These are phyloP conservation scores for Geopemphigus sp. DNA, from an alignment of 1,140 invertebrate genomes.

Conservation along the genomic window DNA sequence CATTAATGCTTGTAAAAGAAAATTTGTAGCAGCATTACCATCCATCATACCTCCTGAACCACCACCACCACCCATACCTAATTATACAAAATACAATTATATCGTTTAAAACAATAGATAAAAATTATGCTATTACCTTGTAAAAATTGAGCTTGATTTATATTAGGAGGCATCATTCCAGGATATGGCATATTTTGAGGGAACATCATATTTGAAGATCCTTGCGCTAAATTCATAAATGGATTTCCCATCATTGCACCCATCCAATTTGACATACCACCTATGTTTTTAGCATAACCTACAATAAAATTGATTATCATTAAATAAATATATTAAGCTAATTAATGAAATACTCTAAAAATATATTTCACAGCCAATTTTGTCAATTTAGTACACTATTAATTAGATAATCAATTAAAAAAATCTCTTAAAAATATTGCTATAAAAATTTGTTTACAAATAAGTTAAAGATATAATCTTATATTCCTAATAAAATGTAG, in stretches of 20 bases:
- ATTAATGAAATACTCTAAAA: background rate
- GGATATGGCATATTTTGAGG: slow-evolving; percentile 46
- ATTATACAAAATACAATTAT: background rate
- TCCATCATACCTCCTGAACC: slow-evolving; percentile 37
- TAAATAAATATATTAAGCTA: background rate
- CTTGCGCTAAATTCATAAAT: slow-evolving; percentile 42
- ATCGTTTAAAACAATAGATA: background rate
- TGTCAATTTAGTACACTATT: no score
- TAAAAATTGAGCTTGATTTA: slow-evolving; percentile 44
- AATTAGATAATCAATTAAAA: no score
- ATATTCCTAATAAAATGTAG: background rate
- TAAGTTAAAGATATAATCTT: no score
- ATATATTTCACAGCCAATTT: background rate
- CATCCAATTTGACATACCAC: slow-evolving; percentile 42
- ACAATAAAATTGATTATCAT: background rate
- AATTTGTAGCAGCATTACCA: slow-evolving; percentile 39
- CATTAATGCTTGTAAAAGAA: slow-evolving; percentile 39
- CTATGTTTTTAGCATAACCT: slow-evolving; percentile 37
- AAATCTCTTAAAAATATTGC: no score
- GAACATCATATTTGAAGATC: slow-evolving; percentile 46
- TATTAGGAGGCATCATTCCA: slow-evolving; percentile 42
- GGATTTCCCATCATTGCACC: slow-evolving; percentile 45
- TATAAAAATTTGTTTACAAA: no score
- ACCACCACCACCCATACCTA: slow-evolving; percentile 37
- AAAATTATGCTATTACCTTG: slow-evolving; percentile 34